Evolutionary conservation across 2,888 invertebrate species (phyloP), one percentile per base, ranked within the genome.

Genomic region (Callyntrura sp.): DNA sequence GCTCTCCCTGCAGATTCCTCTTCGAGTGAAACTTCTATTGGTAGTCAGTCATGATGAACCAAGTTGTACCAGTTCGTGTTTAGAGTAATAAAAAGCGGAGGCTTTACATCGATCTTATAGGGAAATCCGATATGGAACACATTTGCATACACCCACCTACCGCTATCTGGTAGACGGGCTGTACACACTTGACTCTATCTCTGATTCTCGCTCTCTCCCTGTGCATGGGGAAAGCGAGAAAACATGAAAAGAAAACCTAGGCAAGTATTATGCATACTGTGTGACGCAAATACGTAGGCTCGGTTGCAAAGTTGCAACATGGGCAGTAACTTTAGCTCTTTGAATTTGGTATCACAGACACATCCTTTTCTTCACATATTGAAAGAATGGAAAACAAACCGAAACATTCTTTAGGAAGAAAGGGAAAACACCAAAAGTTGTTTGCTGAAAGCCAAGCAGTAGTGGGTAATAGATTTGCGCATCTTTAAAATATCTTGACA

Each of bases 401-500:
- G 17, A 60, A 17, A 20, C n/a, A 20, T 60, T 20, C 60, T 17
- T 9, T n/a, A 60, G 20, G 3, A 60, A 17, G 17, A 20, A 60
- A 9, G 20, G 17, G 60, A 17, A 60, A 60, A 17, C 17, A n/a
- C 60, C 60, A 20, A 14, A 12, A 51, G 51, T 51, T 70, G 70
- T 43, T 70, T 70, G 17, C 11, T 60, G 60, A 9, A 51, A n/a
- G 9, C n/a, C n/a, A n/a, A n/a, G 43, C 45, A 70, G 43, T 70
- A 17, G 70, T 43, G 60, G 14, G 14, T 65, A 28, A 65, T 17
- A 12, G 2, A 35, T 35, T 35, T 35, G 35, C 28, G 65, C 65
- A 68, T 70, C 70, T 45, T 43, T 20, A 11, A 25, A 3, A 45
- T 17, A 70, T 28, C 25, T 68, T 68, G 14, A 68, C 65, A 68